A percentile compares a stretch with the other conserved stretches of the same genome.
phyloP scores from a whole-genome alignment of 92 coral and sea anemone genomes.

The Desmophyllum pertusum region DNA sequence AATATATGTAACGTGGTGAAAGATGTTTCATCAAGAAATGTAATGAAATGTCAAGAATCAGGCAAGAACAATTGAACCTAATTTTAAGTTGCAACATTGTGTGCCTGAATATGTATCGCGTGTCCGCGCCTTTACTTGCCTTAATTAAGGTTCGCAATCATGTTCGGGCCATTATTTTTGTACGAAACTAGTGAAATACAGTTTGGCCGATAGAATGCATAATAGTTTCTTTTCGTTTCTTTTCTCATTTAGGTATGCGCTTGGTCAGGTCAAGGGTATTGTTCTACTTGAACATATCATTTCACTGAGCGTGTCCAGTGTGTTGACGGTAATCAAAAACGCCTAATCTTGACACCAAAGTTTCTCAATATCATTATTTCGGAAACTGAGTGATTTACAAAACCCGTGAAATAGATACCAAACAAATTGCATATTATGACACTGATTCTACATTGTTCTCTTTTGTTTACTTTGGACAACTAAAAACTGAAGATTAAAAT shows the following conservation, averaged over 20 bases:
- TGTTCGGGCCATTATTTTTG: no score
- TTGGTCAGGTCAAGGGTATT: not conserved
- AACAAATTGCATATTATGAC: not conserved
- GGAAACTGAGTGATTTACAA: not conserved
- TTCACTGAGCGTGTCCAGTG: not conserved
- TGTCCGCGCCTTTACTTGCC: no score
- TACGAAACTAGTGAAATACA: not conserved
- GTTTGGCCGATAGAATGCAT: not conserved
- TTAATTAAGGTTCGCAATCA: no score
- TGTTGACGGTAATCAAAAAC: constrained; percentile 1
- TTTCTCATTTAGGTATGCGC: not conserved
- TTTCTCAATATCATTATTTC: not conserved
- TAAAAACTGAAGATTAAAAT: not conserved
- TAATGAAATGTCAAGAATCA: not conserved
- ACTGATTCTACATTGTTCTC: not conserved
- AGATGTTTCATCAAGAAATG: not conserved
- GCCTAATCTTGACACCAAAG: not conserved
- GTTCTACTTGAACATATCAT: not conserved
- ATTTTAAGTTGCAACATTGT: not conserved
- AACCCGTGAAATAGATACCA: not conserved
- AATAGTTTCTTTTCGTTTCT: not conserved
- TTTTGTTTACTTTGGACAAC: not conserved
- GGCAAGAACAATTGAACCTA: not conserved
- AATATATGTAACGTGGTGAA: no score
- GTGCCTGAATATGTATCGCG: no score